Percentiles rank a stretch among this genome's conserved stretches.
phyloP scores from a whole-genome alignment of 2,888 invertebrate genomes.

The Graphium colonna region DNA sequence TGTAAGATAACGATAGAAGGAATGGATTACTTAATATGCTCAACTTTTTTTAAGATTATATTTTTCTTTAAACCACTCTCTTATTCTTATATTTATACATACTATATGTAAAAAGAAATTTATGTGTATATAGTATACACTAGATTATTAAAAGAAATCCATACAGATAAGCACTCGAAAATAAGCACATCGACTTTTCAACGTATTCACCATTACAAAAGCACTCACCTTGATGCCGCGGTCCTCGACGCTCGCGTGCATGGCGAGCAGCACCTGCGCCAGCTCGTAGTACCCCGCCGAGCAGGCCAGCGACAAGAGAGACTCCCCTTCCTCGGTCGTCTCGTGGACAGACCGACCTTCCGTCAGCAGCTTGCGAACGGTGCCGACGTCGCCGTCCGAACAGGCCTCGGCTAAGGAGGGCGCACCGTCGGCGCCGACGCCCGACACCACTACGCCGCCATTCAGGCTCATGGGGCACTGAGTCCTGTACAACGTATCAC shows the following conservation, averaged over 20 bases:
- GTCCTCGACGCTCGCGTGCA: constrained; percentile 99
- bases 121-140: too few relatives aligned
- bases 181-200: too few relatives aligned
- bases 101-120: too few relatives aligned
- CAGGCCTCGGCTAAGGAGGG: constrained; percentile 95
- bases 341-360: constrained; percentile 97
- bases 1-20: too few relatives aligned
- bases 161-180: too few relatives aligned
- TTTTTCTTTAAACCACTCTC: too few relatives aligned
- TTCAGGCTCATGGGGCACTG: constrained; percentile 49
- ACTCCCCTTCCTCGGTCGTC: constrained; percentile 98
- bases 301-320: constrained; percentile 96
- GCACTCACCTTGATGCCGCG: constrained; percentile 89
- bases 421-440: constrained; percentile 78
- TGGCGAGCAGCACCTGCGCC: constrained; percentile 96
- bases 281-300: constrained; percentile 98
- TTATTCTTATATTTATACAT: too few relatives aligned
- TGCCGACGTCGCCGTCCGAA: constrained; percentile 95
- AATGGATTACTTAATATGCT: too few relatives aligned
- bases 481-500: too few relatives aligned
- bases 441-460: constrained; percentile 55
- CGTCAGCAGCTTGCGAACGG: constrained; percentile 93
- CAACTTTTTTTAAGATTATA: background rate
- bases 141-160: too few relatives aligned
- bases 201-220: too few relatives aligned